Evolutionary conservation across 2,888 invertebrate genomes (phyloP).

Genomic region (Mesorhabditis spiculigera): DNA sequence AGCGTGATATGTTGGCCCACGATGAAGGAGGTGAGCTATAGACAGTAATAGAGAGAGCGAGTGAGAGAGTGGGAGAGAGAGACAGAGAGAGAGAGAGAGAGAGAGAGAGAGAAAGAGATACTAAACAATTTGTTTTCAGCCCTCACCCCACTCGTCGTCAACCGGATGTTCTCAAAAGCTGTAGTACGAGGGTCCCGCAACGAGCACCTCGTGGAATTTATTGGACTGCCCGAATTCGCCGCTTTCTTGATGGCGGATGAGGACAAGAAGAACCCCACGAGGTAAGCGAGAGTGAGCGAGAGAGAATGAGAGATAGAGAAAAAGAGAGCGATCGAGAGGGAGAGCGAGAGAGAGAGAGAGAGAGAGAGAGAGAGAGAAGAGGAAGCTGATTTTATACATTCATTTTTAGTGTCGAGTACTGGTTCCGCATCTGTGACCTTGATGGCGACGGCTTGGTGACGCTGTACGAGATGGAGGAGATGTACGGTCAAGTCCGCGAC

Average conservation of each 20-base stretch:
- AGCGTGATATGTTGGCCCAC: conserved; percentile 80
- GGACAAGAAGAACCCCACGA: conserved; percentile 88
- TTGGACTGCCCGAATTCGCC: conserved; percentile 98
- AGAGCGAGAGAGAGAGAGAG: background rate
- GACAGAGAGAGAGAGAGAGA: background rate
- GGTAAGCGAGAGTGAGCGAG: conserved; percentile 52
- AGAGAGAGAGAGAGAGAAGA: no score
- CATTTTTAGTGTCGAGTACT: conserved; percentile 64
- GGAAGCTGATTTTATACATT: no score
- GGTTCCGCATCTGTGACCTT: conserved; percentile 87
- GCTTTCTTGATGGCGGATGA: conserved; percentile 98
- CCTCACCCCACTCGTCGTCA: conserved; percentile 89
- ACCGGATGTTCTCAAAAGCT: conserved; percentile 92
- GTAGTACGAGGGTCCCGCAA: conserved; percentile 63
- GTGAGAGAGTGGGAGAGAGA: no score
- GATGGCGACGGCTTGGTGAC: conserved; percentile 96
- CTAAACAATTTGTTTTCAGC: conserved; percentile 68
- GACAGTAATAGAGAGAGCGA: no score
- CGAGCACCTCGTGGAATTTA: conserved; percentile 59
- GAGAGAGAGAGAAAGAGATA: background rate
- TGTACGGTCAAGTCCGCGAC: conserved; percentile 84
- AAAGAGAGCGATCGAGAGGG: background rate
- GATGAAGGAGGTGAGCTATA: conserved; percentile 91
- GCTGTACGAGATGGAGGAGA: conserved; percentile 95
- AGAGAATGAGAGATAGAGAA: background rate